These are phyloP conservation scores for Chionomys nivalis DNA, from an alignment of 2,113 vertebrate species.

Conservation along the genomic window DNA sequence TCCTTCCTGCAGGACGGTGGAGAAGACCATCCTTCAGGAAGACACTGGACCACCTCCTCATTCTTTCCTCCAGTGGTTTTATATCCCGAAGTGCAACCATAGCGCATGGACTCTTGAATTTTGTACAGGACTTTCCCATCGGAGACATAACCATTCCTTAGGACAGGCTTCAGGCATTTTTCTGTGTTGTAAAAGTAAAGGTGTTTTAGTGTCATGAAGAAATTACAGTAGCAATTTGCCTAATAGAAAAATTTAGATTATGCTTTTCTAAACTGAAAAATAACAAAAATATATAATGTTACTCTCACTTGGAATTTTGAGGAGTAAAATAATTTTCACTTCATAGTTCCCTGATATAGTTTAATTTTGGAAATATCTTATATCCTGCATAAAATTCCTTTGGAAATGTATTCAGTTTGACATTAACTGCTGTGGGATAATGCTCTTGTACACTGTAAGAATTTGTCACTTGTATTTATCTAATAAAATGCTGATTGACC, in stretches of 20 bases:
- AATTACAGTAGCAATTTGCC: neutral
- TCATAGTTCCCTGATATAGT: neutral
- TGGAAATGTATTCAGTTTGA: neutral
- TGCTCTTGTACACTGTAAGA: too few relatives aligned
- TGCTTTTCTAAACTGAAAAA: neutral
- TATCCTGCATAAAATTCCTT: neutral
- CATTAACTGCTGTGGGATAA: neutral
- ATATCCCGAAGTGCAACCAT: slow-evolving; percentile 82
- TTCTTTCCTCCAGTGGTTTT: slow-evolving; percentile 62
- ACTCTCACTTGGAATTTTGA: neutral
- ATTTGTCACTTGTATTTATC: too few relatives aligned
- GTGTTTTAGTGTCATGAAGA: slow-evolving; percentile 28
- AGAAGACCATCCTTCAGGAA: slow-evolving; percentile 82
- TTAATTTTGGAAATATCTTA: neutral
- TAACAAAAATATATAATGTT: neutral
- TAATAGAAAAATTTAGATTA: neutral
- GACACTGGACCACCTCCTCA: slow-evolving; percentile 80
- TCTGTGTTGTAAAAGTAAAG: slow-evolving; percentile 69
- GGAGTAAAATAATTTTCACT: neutral
- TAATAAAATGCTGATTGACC: too few relatives aligned
- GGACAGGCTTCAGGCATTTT: slow-evolving; percentile 83
- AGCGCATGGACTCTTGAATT: slow-evolving; percentile 81
- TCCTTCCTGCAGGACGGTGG: slow-evolving; percentile 80
- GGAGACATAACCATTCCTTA: slow-evolving; percentile 81
- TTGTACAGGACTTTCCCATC: slow-evolving; percentile 78